Evolutionary conservation across 2,888 invertebrate genomes (phyloP).

Genomic region (Andrena camellia): DNA sequence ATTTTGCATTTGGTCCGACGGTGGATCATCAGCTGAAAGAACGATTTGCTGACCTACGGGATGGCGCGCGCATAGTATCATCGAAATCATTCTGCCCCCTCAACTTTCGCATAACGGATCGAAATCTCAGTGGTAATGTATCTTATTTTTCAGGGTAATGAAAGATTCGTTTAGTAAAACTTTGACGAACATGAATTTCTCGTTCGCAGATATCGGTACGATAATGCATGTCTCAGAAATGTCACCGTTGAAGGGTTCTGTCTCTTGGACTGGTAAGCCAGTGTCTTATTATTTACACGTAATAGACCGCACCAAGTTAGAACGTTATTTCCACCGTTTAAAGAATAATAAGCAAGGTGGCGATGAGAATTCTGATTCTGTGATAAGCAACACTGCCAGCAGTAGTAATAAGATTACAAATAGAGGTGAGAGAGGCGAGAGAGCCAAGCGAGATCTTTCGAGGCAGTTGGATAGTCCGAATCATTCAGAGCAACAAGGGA

Average conservation of each 20-base stretch:
- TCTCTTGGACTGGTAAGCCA: conserved; percentile 99
- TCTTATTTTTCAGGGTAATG: conserved; percentile 1
- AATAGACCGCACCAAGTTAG: conserved; percentile 98
- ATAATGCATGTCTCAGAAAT: conserved; percentile 99
- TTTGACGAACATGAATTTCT: background rate
- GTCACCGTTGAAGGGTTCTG: conserved; percentile 97
- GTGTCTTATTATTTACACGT: conserved; percentile 99
- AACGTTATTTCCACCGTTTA: conserved; percentile 97
- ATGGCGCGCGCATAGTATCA: conserved; percentile 98
- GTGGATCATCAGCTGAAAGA: conserved; percentile 99
- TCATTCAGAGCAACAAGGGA: conserved; percentile 81
- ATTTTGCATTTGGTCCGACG: conserved; percentile 99
- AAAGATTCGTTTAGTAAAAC: background rate
- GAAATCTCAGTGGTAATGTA: conserved; percentile 94
- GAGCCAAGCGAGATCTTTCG: conserved; percentile 86
- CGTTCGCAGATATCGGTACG: conserved; percentile 94
- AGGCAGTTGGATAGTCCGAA: conserved; percentile 86
- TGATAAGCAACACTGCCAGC: conserved; percentile 85
- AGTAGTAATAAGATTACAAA: conserved; percentile 81
- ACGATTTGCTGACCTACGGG: conserved; percentile 97
- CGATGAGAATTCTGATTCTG: conserved; percentile 84
- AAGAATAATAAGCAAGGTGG: conserved; percentile 88
- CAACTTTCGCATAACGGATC: conserved; percentile 98
- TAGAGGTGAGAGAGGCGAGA: conserved; percentile 83
- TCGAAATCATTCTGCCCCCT: conserved; percentile 99